phyloP scores from a whole-genome alignment of 2,797 vertebrate genomes.

The Chloroceryle amazona region DNA sequence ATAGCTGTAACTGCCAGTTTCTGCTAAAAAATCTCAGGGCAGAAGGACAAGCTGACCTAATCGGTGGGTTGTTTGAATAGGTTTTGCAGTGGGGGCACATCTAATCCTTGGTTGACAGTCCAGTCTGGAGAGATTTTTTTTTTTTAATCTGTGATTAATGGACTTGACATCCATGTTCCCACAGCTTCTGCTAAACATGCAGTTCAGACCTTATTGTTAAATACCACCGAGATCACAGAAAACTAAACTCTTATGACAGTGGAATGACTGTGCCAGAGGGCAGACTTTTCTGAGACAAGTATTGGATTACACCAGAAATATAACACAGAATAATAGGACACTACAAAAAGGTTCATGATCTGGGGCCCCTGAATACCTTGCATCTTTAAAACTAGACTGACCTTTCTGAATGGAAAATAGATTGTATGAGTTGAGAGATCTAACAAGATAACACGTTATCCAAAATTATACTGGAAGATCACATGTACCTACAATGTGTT shows the following conservation, averaged over 20 bases:
- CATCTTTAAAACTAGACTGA: not conserved
- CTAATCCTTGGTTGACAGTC: constrained; percentile 79
- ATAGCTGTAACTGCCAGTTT: constrained; percentile 66
- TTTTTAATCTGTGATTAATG: constrained; percentile 85
- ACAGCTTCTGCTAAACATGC: constrained; percentile 77
- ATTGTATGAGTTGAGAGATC: not conserved
- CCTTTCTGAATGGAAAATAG: constrained; percentile 19
- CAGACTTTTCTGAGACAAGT: constrained; percentile 66
- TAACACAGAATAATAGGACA: constrained; percentile 20
- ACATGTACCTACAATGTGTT: accelerated
- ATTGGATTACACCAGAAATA: constrained; percentile 47
- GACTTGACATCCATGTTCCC: constrained; percentile 82
- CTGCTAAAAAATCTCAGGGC: constrained; percentile 63
- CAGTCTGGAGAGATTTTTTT: constrained; percentile 70
- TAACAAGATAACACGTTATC: not conserved
- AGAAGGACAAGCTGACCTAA: constrained; percentile 81
- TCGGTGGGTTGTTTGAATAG: constrained; percentile 71
- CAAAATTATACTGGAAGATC: not conserved
- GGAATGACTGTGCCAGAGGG: constrained; percentile 73
- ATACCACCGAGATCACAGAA: constrained; percentile 83
- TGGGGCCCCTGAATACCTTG: not conserved
- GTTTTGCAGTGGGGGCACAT: constrained; percentile 73
- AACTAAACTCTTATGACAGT: constrained; percentile 78
- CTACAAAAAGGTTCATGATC: not conserved
- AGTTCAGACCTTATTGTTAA: constrained; percentile 80